Base-by-base conservation (phyloP, 2,113 vertebrate species). In the Nannobrachium achirus region DNA sequence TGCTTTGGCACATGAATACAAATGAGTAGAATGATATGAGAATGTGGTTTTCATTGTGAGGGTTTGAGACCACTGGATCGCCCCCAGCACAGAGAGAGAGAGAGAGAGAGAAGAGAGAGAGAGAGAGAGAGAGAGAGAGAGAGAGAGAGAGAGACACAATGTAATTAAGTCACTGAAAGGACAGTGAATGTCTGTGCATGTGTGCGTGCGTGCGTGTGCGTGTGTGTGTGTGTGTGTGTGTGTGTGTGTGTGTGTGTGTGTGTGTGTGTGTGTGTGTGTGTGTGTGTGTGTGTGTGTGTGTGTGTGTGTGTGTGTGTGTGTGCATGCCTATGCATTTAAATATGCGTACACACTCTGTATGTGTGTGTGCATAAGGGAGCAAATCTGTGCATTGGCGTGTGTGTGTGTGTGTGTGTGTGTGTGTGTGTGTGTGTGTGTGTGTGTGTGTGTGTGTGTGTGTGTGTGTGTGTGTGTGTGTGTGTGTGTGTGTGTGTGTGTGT, bases 21-120 rank as follows among this genome's bases (percentile, higher is more conserved):
- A 86, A 86, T 87, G 71, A 81, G 81, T 79, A 58, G 71, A 83
- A 80, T 80, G 7, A 82, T 80, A 85, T 85, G 67, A 78, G 78
- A 86, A 80, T 83, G 73, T 84, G 78, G 50, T 79, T 84, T 86
- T 79, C 77, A 86, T 82, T 80, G 73, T 83, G 72, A 56, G 75
- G 69, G 78, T 82, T 62, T 80, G 73, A 79, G 78, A 82, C 50
- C 20, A 7, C 33, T 56, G 53, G 51, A 50, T 19, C 18, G 16
- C 39, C 20, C 16, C 1, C 48, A 50, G 48, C n/a, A 53, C 51
- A 53, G 8, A 53, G 25, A 33, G 25, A 33, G 25, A 33, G 10
- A 10, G 19, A 33, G 1, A 10, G 56, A 10, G 39, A 10, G 8
- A 7, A 50, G 48, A 9, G 40, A 48, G 44, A 46, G 65, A 46